Percentiles rank a stretch among this genome's conserved stretches.
phyloP scores from a whole-genome alignment of 2,888 invertebrate species.

The Drosophila emarginata region DNA sequence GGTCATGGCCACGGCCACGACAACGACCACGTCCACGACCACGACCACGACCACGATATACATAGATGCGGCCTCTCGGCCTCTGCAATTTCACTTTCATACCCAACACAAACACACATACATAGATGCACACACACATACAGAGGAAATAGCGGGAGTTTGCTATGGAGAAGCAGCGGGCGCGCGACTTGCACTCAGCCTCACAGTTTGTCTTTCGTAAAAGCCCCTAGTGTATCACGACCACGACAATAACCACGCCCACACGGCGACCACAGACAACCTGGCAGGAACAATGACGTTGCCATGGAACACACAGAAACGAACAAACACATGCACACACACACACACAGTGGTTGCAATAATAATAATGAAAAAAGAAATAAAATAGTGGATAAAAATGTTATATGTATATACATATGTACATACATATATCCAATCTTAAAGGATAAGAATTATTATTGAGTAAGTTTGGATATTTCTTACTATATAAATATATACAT shows the following conservation, averaged over 20 bases:
- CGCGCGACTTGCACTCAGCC: slow-evolving; percentile 73
- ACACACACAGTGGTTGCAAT: no score
- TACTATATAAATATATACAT: no score
- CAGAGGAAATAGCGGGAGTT: slow-evolving; percentile 22
- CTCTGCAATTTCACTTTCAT: slow-evolving; percentile 69
- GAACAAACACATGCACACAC: no score
- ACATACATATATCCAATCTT: no score
- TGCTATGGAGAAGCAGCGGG: slow-evolving; percentile 53
- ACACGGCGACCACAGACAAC: slow-evolving; percentile 16
- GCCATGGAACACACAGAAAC: background rate
- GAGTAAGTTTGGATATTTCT: no score
- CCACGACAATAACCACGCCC: slow-evolving; percentile 17
- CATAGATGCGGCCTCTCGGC: slow-evolving; percentile 29
- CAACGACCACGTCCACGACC: slow-evolving; percentile 43
- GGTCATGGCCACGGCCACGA: slow-evolving; percentile 65
- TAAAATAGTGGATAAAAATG: no score
- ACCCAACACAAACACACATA: slow-evolving; percentile 34
- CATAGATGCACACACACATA: slow-evolving; percentile 16
- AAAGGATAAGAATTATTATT: no score
- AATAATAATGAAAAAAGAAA: no score
- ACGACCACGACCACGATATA: slow-evolving; percentile 46
- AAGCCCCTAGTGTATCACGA: background rate
- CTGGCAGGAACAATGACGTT: slow-evolving; percentile 38
- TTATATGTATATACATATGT: no score
- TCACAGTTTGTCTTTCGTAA: slow-evolving; percentile 57